Conservation (phyloP, 2,888 invertebrate genomes). For the Apodemia mormo region DNA sequence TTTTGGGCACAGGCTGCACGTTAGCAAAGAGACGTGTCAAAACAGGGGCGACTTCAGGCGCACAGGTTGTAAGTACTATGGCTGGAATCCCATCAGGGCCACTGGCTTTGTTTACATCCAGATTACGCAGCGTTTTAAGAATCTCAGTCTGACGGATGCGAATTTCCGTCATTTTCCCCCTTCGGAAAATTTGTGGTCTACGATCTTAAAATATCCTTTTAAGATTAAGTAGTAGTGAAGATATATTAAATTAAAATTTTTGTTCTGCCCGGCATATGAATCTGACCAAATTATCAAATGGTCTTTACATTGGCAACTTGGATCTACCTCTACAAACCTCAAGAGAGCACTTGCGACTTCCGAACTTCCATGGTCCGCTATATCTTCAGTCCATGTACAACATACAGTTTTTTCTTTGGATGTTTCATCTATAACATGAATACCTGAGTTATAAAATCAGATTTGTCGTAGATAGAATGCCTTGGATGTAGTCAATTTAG, state of each 20-base stretch:
- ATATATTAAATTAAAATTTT: conserved; percentile 35
- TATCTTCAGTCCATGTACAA: conserved; percentile 33
- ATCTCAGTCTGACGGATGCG: conserved; percentile 47
- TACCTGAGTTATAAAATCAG: conserved; percentile 31
- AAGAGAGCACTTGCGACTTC: conserved; percentile 29
- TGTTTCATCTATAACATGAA: conserved; percentile 31
- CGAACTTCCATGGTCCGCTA: conserved; percentile 27
- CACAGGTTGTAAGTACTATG: too few relatives aligned
- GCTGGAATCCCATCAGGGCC: too few relatives aligned
- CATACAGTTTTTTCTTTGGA: conserved; percentile 10
- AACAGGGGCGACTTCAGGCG: too few relatives aligned
- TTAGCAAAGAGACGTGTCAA: too few relatives aligned
- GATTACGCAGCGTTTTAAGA: conserved; percentile 41
- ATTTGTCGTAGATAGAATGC: conserved; percentile 33
- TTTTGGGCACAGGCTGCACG: too few relatives aligned
- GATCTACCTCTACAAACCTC: conserved; percentile 33
- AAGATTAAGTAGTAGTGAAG: conserved; percentile 29
- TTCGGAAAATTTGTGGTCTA: conserved; percentile 49
- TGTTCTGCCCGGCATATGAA: conserved; percentile 36
- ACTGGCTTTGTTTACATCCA: conserved; percentile 36
- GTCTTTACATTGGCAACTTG: conserved; percentile 30
- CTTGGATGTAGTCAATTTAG: conserved; percentile 23
- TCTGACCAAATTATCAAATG: conserved; percentile 36
- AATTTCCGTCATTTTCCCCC: conserved; percentile 49
- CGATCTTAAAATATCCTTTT: conserved; percentile 42